phyloP scores from a whole-genome alignment of 2,113 vertebrate genomes.

The Nanorana parkeri region DNA sequence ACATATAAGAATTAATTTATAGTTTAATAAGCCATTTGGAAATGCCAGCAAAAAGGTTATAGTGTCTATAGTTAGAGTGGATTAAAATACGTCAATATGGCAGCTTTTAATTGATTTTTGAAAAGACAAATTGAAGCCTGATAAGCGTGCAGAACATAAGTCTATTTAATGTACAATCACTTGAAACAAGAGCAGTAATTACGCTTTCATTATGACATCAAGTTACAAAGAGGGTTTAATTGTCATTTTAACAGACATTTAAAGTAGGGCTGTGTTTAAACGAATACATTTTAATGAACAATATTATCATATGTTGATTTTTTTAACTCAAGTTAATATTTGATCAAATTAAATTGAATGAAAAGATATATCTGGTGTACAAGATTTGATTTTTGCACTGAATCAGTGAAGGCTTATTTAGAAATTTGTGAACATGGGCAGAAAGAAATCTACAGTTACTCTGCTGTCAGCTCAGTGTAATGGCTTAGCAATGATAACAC shows the following conservation, averaged over 20 bases:
- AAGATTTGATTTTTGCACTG: neutral
- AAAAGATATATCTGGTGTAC: neutral
- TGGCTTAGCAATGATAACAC: slow-evolving; percentile 32
- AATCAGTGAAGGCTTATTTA: neutral
- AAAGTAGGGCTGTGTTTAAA: neutral
- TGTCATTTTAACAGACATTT: slow-evolving; percentile 49
- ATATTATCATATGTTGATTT: slow-evolving; percentile 33
- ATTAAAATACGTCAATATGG: slow-evolving; percentile 55
- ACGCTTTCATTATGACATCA: slow-evolving; percentile 43
- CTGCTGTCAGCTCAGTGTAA: slow-evolving; percentile 3
- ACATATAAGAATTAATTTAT: slow-evolving; percentile 40
- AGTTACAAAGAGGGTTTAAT: slow-evolving; percentile 45
- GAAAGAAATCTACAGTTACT: neutral
- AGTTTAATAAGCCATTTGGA: slow-evolving; percentile 47
- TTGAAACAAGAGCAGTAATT: slow-evolving; percentile 39
- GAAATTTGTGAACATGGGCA: neutral
- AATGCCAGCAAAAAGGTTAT: slow-evolving; percentile 56
- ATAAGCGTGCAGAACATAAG: slow-evolving; percentile 50
- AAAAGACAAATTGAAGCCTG: slow-evolving; percentile 53
- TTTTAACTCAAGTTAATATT: slow-evolving; percentile 13
- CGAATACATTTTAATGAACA: slow-evolving; percentile 26
- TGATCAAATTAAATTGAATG: slow-evolving; percentile 11
- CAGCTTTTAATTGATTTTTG: slow-evolving; percentile 56
- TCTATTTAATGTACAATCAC: slow-evolving; percentile 48
- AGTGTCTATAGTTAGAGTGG: slow-evolving; percentile 51